These are phyloP conservation scores for Cyprinella venusta DNA, from an alignment of 2,797 vertebrate species.

Conservation along the genomic window DNA sequence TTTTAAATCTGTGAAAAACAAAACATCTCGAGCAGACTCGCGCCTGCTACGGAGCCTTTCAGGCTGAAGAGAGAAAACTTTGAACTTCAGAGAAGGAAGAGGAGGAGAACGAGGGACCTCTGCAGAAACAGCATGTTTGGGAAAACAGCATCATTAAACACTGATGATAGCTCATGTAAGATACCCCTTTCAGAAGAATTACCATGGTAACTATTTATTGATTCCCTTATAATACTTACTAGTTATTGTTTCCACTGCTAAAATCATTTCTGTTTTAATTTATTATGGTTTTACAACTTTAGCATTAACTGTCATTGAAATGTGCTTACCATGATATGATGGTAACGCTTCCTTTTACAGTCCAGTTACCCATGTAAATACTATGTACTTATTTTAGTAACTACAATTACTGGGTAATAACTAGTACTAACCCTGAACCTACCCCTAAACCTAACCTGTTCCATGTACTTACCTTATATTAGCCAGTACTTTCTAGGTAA, in stretches of 20 bases:
- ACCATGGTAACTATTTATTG: conserved; percentile 6
- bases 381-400: too few species aligned
- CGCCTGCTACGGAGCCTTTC: neutral
- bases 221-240: too few species aligned
- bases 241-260: neutral
- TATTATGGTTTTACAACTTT: neutral
- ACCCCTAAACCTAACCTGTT: too few species aligned
- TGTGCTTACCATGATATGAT: too few species aligned
- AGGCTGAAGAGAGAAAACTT: neutral
- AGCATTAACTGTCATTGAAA: neutral
- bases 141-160: conserved; percentile 22
- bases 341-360: too few species aligned
- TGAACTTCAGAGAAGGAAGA: conserved; percentile 20
- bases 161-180: neutral
- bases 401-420: too few species aligned
- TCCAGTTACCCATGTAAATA: too few species aligned
- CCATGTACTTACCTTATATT: too few species aligned
- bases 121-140: neutral
- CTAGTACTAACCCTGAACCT: too few species aligned
- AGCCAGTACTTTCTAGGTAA: too few species aligned
- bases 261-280: neutral
- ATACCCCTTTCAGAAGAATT: neutral
- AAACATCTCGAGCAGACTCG: neutral
- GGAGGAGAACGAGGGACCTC: neutral
- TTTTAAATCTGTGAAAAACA: neutral